phyloP scores from a whole-genome alignment of 2,113 vertebrate species.

The Thamnaconus septentrionalis region DNA sequence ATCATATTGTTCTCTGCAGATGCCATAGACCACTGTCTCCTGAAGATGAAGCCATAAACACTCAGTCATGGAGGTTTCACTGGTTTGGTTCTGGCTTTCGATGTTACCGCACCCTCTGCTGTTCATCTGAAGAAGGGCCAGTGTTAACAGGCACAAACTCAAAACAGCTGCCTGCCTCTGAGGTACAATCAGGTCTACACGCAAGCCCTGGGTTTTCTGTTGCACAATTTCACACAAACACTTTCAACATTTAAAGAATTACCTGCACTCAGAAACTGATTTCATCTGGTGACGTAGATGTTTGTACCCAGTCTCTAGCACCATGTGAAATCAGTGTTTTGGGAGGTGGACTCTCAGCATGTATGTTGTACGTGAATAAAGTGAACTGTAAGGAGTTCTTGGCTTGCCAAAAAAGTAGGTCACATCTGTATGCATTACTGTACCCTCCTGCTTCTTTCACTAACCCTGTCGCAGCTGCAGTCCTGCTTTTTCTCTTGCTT shows the following conservation, averaged over 20 bases:
- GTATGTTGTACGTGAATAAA: slow-evolving; percentile 28
- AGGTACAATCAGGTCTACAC: slow-evolving; percentile 18
- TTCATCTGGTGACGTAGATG: slow-evolving; percentile 79
- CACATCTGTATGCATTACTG: slow-evolving; percentile 35
- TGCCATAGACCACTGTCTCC: neutral
- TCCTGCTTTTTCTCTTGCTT: slow-evolving; percentile 19
- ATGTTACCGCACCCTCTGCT: slow-evolving; percentile 51
- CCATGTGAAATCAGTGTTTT: slow-evolving; percentile 81
- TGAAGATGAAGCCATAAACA: neutral
- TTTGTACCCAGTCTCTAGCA: slow-evolving; percentile 76
- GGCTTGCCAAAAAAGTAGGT: slow-evolving; percentile 33
- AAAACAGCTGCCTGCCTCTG: slow-evolving; percentile 1
- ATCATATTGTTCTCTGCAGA: neutral
- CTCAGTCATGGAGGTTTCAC: no score
- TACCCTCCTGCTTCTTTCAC: slow-evolving; percentile 12
- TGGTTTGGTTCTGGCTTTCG: slow-evolving; percentile 9
- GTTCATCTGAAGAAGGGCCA: slow-evolving; percentile 23
- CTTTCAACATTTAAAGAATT: no score
- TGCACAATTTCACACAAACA: neutral
- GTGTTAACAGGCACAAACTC: neutral
- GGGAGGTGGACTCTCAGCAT: slow-evolving; percentile 64
- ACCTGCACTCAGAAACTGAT: slow-evolving; percentile 74
- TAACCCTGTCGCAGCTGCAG: slow-evolving; percentile 38
- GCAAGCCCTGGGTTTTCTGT: neutral
- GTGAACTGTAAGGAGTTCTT: slow-evolving; percentile 20